These are phyloP conservation scores for Xyrichtys novacula DNA, from an alignment of 2,797 vertebrate genomes.

Conservation along the genomic window DNA sequence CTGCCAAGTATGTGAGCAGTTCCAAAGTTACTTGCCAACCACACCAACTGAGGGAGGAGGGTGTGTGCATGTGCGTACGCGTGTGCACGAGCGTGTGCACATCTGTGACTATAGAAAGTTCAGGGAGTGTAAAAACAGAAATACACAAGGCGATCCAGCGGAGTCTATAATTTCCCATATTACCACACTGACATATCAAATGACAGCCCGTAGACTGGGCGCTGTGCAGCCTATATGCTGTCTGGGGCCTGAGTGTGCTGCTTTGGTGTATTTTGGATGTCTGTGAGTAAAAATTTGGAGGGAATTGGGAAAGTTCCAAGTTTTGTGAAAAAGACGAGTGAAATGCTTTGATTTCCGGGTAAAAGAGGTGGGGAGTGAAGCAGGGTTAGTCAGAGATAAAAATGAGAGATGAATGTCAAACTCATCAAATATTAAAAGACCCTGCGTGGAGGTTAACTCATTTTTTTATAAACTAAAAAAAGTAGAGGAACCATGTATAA, in stretches of 20 bases:
- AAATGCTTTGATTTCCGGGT: conserved; percentile 75
- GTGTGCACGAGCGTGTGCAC: conserved; percentile 19
- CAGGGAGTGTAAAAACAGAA: conserved; percentile 75
- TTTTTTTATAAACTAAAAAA: conserved; percentile 2
- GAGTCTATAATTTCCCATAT: conserved; percentile 79
- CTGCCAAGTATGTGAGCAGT: conserved; percentile 80
- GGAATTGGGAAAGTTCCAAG: conserved; percentile 70
- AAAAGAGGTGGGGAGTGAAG: conserved; percentile 59
- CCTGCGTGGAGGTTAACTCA: too few species aligned
- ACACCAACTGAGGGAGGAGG: conserved; percentile 61
- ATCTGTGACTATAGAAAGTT: conserved; percentile 74
- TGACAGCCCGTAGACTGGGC: conserved; percentile 53
- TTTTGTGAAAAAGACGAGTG: conserved; percentile 63
- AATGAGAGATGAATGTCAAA: conserved; percentile 48
- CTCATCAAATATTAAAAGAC: conserved; percentile 5
- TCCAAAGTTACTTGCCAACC: conserved; percentile 80
- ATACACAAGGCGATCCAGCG: conserved; percentile 67
- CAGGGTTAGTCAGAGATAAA: conserved; percentile 44
- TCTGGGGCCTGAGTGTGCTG: conserved; percentile 48
- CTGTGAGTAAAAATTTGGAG: conserved; percentile 70
- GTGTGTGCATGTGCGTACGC: conserved; percentile 18
- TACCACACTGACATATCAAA: conserved; percentile 71
- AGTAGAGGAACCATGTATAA: not conserved
- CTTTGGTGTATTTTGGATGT: conserved; percentile 67
- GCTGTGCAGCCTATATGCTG: conserved; percentile 47